Evolutionary conservation across 1,140 invertebrate genomes (phyloP).

Genomic region (Microplitis demolitor): DNA sequence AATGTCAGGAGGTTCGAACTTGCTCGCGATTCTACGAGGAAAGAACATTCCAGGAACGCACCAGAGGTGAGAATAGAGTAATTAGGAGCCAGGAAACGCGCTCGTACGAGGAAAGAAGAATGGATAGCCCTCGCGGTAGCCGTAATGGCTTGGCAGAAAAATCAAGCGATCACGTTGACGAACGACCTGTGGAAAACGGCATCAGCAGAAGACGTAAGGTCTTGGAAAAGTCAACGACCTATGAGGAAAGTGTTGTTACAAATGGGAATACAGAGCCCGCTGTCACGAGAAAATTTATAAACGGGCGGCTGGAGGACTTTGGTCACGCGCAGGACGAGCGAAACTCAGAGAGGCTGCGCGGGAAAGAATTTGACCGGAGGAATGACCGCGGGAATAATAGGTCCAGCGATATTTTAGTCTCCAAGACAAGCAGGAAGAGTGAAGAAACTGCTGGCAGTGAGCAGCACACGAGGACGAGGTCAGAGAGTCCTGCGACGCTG

Average conservation of each 20-base stretch:
- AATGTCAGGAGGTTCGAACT: slow-evolving; percentile 23
- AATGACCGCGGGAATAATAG: slow-evolving; percentile 24
- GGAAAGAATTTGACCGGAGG: slow-evolving; percentile 25
- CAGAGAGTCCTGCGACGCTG: slow-evolving; percentile 35
- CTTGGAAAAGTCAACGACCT: slow-evolving; percentile 31
- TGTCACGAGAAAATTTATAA: slow-evolving; percentile 30
- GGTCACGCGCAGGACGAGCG: slow-evolving; percentile 33
- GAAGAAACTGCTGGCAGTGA: neutral
- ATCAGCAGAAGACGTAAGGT: slow-evolving; percentile 15
- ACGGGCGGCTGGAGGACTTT: slow-evolving; percentile 35
- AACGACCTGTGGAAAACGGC: slow-evolving; percentile 11
- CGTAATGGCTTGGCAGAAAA: slow-evolving; percentile 11
- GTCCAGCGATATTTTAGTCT: slow-evolving; percentile 2
- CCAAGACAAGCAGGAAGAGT: slow-evolving; percentile 23
- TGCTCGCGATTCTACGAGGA: slow-evolving; percentile 25
- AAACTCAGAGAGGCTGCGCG: slow-evolving; percentile 19
- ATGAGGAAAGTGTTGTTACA: slow-evolving; percentile 26
- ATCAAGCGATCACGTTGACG: slow-evolving; percentile 16
- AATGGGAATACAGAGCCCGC: slow-evolving; percentile 12
- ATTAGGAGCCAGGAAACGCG: slow-evolving; percentile 31
- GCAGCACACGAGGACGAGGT: slow-evolving; percentile 29
- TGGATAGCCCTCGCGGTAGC: neutral
- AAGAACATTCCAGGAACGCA: slow-evolving; percentile 25
- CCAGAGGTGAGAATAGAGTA: slow-evolving; percentile 26
- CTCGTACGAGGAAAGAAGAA: slow-evolving; percentile 23